Base-by-base conservation (phyloP, 2,113 vertebrate genomes). In the Sporophila hypoxantha region DNA sequence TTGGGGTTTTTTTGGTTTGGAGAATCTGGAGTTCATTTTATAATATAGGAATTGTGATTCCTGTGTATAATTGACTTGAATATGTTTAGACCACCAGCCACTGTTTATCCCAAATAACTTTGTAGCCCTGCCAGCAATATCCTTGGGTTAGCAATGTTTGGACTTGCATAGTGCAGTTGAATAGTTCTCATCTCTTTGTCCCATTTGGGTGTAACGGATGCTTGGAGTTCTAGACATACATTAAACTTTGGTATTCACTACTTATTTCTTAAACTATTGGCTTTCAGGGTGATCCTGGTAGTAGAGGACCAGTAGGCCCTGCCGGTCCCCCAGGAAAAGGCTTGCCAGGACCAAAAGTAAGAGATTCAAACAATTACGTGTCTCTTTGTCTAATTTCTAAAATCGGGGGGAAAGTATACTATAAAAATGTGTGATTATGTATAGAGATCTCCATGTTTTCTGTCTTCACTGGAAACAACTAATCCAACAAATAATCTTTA, bases 211-310 rank as follows among this genome's bases (percentile, higher is more conserved):
- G 60, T 10, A 89, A 36, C 17, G 56, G 14, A 62, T n/a, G 25
- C 29, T 66, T 50, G 22, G 14, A 90, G 82, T 77, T 82, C n/a
- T 88, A 88, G 17, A 91, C 47, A 68, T 32, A 66, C 84, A 78
- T 64, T 68, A 59, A 85, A 64, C 27, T 56, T 78, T 47, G 32
- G 32, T 83, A 71, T 85, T 87, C 87, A 27, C 46, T 85, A 85
- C 87, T 93, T 79, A 85, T 46, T 60, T 88, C 70, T 78, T 52
- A 25, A 94, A 91, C 50, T 94, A 85, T 73, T 26, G 1, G 87
- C 56, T 97, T 96, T 62, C 89, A 99, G 98, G 98, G 98, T 92
- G 98, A 98, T 80, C 87, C 97, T 30, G 98, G 98, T 47, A 97
- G 97, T 37, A 97, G 98, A 95, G 98, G 98, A 92, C 96, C 97